phyloP scores from a whole-genome alignment of 2,797 vertebrate species.

The Sternarchorhynchus goeldii region DNA sequence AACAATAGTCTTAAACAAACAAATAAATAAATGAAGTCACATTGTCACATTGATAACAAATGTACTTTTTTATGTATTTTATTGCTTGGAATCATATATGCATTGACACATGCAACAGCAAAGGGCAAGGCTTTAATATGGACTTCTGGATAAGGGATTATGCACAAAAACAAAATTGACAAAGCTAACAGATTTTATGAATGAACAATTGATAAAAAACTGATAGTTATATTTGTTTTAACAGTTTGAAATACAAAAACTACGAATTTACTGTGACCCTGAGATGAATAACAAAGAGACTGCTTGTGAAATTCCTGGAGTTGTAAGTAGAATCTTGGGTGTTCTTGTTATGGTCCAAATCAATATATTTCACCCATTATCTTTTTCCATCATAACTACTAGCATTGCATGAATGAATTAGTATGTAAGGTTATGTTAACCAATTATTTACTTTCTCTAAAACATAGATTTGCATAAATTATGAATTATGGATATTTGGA shows the following conservation, averaged over 20 bases:
- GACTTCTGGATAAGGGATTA: too few relatives aligned
- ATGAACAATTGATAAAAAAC: not conserved
- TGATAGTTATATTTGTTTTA: slow-evolving; percentile 1
- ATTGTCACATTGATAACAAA: too few relatives aligned
- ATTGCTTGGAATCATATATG: too few relatives aligned
- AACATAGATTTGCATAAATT: not conserved
- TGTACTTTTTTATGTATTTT: too few relatives aligned
- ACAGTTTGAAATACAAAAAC: slow-evolving; percentile 96
- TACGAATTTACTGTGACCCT: slow-evolving; percentile 97
- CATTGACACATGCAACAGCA: too few relatives aligned
- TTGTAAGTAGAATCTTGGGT: slow-evolving; percentile 81
- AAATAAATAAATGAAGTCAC: too few relatives aligned
- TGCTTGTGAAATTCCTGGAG: slow-evolving; percentile 94
- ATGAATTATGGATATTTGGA: not conserved
- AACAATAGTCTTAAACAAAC: too few relatives aligned
- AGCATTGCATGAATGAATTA: slow-evolving; percentile 27
- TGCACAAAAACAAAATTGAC: not conserved
- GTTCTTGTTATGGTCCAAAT: slow-evolving; percentile 27
- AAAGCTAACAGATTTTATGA: not conserved
- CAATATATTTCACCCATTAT: slow-evolving; percentile 33
- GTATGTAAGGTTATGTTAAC: slow-evolving; percentile 27
- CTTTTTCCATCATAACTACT: slow-evolving; percentile 31
- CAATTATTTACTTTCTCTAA: slow-evolving; percentile 13
- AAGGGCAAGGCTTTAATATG: too few relatives aligned
- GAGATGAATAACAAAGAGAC: slow-evolving; percentile 94